phyloP scores from a whole-genome alignment of 1,140 invertebrate species.

The Drosophila mojavensis region DNA sequence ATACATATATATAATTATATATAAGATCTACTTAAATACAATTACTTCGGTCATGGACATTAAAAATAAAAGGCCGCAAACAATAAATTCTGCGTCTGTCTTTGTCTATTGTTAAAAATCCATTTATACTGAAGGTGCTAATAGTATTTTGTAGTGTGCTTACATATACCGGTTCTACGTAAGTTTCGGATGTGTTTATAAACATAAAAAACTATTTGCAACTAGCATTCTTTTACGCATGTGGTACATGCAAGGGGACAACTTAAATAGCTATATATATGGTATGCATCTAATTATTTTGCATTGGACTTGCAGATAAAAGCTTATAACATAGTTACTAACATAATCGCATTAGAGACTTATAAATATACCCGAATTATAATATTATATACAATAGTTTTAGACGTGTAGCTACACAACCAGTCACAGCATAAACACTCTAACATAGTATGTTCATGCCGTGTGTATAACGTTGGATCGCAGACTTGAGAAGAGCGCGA shows the following conservation, averaged over 20 bases:
- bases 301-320: conserved; percentile 2
- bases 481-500: conserved; percentile 24
- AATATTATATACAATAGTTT: conserved; percentile 7
- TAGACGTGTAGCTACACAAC: conserved; percentile 23
- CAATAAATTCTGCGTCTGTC: conserved; percentile 19
- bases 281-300: conserved; percentile 3
- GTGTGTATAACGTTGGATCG: conserved; percentile 32
- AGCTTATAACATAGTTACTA: conserved; percentile 15
- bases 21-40: conserved; percentile 23
- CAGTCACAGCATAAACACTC: conserved; percentile 19
- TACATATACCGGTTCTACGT: conserved; percentile 15
- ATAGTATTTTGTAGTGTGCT: conserved; percentile 7
- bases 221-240: background rate
- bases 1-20: conserved; percentile 1
- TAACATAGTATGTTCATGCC: conserved; percentile 23
- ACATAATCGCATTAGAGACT: conserved; percentile 9
- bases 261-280: conserved; percentile 4
- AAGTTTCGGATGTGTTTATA: background rate
- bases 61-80: conserved; percentile 24
- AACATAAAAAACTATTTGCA: conserved; percentile 4
- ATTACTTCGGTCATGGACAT: conserved; percentile 18
- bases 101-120: conserved; percentile 11
- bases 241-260: background rate
- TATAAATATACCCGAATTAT: background rate
- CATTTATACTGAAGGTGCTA: conserved; percentile 10